phyloP scores from a whole-genome alignment of 2,888 invertebrate genomes.

The Nasonovia ribisnigri region DNA sequence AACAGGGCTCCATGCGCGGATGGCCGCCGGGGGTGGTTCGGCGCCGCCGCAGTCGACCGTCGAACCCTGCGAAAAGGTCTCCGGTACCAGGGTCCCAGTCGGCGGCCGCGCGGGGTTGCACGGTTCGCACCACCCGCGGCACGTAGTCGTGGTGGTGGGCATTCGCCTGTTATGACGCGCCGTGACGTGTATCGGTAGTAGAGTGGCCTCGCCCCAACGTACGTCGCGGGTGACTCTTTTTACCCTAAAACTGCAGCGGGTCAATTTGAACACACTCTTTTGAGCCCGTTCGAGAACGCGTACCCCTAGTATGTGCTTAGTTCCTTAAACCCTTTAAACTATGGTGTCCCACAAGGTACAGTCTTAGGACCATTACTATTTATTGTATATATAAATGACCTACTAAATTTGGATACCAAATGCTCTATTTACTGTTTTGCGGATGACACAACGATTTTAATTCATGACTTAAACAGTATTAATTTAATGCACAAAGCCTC shows the following conservation, averaged over 20 bases:
- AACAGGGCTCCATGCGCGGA: slow-evolving; percentile 20
- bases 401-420: not conserved
- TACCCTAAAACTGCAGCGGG: not conserved
- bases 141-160: not conserved
- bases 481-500: not conserved
- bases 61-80: slow-evolving; percentile 62
- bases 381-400: too few relatives aligned
- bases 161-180: too few relatives aligned
- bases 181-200: too few relatives aligned
- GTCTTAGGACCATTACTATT: too few relatives aligned
- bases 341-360: too few relatives aligned
- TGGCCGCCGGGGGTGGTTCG: not conserved
- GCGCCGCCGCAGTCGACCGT: not conserved
- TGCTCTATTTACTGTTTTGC: not conserved
- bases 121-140: slow-evolving; percentile 5
- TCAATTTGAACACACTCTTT: too few relatives aligned
- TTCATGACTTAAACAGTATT: not conserved
- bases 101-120: not conserved
- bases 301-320: not conserved
- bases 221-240: too few relatives aligned
- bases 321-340: too few relatives aligned
- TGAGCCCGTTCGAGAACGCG: too few relatives aligned
- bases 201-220: too few relatives aligned
- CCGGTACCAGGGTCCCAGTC: slow-evolving; percentile 55
- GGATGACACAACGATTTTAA: not conserved